Conservation (phyloP, 2,113 vertebrate genomes). For the Myanophis thanlyinensis region DNA sequence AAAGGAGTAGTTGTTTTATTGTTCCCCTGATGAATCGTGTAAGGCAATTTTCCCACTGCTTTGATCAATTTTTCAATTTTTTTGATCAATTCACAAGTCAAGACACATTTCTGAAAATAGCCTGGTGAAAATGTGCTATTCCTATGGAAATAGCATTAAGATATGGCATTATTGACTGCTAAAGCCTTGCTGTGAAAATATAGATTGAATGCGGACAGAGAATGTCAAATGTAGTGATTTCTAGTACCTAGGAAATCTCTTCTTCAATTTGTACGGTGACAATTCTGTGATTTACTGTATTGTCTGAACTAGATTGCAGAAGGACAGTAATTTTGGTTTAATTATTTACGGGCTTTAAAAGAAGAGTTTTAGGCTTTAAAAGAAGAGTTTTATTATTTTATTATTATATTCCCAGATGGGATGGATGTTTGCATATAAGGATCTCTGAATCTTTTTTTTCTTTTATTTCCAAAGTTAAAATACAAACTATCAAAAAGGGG, state of each 20-base stretch:
- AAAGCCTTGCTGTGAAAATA: background rate
- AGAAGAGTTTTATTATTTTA: no score
- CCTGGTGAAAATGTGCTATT: background rate
- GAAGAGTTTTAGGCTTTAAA: background rate
- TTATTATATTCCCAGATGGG: background rate
- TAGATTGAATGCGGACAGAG: background rate
- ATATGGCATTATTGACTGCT: conserved; percentile 3
- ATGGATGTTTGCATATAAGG: background rate
- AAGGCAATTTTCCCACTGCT: background rate
- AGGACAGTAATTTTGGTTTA: background rate
- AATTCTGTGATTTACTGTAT: background rate
- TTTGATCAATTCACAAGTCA: conserved; percentile 17
- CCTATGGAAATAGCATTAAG: conserved; percentile 41
- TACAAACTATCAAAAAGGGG: background rate
- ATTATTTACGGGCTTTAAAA: background rate
- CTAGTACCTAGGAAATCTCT: background rate
- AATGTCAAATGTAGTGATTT: background rate
- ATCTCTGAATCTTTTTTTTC: background rate
- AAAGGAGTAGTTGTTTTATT: background rate
- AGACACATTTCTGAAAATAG: conserved; percentile 40
- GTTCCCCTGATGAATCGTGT: conserved; percentile 9
- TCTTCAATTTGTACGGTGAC: background rate
- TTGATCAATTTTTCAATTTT: background rate
- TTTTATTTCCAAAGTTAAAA: background rate
- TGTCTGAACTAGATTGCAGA: background rate